These are phyloP conservation scores for Acipenser ruthenus DNA, from an alignment of 2,797 vertebrate genomes.

Conservation along the genomic window DNA sequence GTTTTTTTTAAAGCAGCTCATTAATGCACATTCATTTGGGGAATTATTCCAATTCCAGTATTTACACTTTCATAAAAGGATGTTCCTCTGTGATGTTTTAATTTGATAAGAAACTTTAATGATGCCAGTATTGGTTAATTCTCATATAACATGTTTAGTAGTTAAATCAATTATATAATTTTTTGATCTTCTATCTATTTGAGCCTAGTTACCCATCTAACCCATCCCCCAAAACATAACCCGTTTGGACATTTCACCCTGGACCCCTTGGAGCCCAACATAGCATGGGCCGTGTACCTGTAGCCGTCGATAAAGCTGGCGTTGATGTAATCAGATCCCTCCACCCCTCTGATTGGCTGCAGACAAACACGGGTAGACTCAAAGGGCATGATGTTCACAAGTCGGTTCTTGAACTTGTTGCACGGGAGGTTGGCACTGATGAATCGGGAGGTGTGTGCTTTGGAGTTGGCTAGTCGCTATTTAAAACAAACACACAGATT, in stretches of 20 bases:
- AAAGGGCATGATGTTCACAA: conserved; percentile 93
- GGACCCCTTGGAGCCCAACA: no score
- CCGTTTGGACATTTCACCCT: no score
- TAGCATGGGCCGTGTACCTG: conserved; percentile 54
- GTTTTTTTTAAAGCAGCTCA: conserved; percentile 37
- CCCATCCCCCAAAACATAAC: no score
- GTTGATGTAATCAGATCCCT: conserved; percentile 95
- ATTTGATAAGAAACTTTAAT: conserved; percentile 22
- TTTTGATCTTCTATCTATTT: no score
- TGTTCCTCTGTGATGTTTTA: conserved; percentile 37
- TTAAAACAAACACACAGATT: not conserved
- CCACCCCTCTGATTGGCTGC: conserved; percentile 89
- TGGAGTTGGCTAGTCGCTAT: conserved; percentile 85
- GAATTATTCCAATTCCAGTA: conserved; percentile 45
- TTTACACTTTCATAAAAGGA: conserved; percentile 48
- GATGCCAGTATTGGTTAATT: conserved; percentile 6
- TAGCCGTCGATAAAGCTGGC: conserved; percentile 94
- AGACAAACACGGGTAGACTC: conserved; percentile 86
- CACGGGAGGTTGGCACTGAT: conserved; percentile 93
- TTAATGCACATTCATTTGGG: conserved; percentile 37
- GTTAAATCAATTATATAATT: no score
- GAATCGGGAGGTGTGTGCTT: conserved; percentile 88
- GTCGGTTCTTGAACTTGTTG: conserved; percentile 96
- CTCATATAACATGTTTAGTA: no score
- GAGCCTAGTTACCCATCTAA: no score